Evolutionary conservation across 23 tunicate species (phyloP).

Genomic region (Diplosoma virens): DNA sequence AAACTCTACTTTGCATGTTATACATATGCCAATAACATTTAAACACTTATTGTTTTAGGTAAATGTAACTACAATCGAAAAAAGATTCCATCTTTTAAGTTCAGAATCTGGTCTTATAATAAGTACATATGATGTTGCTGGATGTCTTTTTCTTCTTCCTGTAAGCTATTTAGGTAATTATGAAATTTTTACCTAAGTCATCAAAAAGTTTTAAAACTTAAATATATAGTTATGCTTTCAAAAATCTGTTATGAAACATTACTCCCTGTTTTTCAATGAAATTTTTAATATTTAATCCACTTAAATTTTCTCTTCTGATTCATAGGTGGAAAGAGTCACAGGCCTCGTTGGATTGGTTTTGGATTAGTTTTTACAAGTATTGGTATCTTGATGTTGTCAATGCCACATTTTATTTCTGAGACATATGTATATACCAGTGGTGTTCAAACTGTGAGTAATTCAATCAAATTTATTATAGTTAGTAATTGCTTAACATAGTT

Average conservation of each 20-base stretch:
- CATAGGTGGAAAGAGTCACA: conserved; percentile 32
- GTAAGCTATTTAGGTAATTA: conserved; percentile 79
- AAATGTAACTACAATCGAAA: conserved; percentile 75
- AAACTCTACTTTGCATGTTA: background rate
- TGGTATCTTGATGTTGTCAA: conserved; percentile 25
- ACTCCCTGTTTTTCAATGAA: too few species aligned
- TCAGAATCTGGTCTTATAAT: conserved; percentile 83
- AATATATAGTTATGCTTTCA: too few species aligned
- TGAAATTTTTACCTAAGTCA: too few species aligned
- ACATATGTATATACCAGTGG: conserved; percentile 25
- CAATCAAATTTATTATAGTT: too few species aligned
- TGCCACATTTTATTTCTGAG: conserved; percentile 47
- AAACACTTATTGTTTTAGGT: conserved; percentile 64
- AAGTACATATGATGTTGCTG: conserved; percentile 90
- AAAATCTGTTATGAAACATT: too few species aligned
- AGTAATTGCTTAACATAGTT: too few species aligned
- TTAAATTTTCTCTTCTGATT: background rate
- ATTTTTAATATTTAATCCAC: too few species aligned
- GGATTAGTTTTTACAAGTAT: conserved; percentile 40
- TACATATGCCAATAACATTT: background rate
- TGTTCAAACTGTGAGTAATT: too few species aligned
- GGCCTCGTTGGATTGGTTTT: conserved; percentile 51
- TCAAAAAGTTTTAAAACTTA: too few species aligned
- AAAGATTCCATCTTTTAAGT: conserved; percentile 54
- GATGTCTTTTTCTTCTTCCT: conserved; percentile 69